Base-by-base conservation (phyloP, 2,113 vertebrate species). In the Nerophis ophidion region DNA sequence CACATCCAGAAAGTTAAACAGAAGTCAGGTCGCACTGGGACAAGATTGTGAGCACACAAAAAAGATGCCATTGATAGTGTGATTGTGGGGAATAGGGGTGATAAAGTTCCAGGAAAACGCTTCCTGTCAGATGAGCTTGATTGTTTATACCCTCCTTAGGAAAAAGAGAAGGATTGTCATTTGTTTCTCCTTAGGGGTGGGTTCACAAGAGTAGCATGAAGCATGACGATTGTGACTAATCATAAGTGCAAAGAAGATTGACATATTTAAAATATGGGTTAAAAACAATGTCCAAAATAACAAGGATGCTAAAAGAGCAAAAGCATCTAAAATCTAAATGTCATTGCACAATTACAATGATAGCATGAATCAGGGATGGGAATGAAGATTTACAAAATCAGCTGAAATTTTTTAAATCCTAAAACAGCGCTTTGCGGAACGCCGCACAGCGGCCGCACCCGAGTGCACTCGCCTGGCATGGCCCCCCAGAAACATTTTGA, bases 291-390 rank as follows among this genome's bases (percentile, higher is more conserved):
- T 33, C 65, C 81, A 90, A 89, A 79, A 26, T 26, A 26, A 26
- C 87, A 68, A 86, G 40, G 40, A 44, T 44, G 40, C 40, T 88
- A 80, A 81, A 79, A 88, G 84, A 83, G 66, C 7, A 48, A 87
- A 91, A 92, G 90, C 88, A 89, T 85, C 88, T 91, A 92, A 92
- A 78, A 91, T 82, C 92, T 94, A 94, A 47, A 91, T 92, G 93
- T 94, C 96, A 98, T 98, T 98, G 97, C 97, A 99, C 96, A 88
- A 93, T 92, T 92, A 90, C 93, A 81, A 87, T 59, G 86, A 92
- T 89, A 93, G n/a, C n/a, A n/a, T n/a, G n/a, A n/a, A n/a, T n/a
- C n/a, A n/a, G n/a, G n/a, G n/a, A n/a, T n/a, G n/a, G n/a, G n/a
- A n/a, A n/a, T n/a, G n/a, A n/a, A n/a, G n/a, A n/a, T n/a, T n/a